These are phyloP conservation scores for Rhopalosiphum padi DNA, from an alignment of 1,140 invertebrate genomes.

Conservation along the genomic window DNA sequence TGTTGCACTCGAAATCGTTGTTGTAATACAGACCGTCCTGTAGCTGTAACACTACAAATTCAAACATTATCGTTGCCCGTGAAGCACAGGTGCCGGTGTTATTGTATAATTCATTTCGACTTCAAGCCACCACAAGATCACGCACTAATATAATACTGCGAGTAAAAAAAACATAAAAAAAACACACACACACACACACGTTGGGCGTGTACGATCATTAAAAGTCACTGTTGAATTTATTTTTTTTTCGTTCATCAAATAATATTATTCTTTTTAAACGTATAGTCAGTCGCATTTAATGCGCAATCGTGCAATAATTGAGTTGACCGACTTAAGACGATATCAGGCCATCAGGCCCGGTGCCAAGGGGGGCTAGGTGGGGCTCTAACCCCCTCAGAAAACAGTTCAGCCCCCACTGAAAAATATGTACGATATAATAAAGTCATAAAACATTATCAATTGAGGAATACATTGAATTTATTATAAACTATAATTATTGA, in stretches of 20 bases:
- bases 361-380: too few relatives aligned
- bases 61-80: not conserved
- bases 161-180: not conserved
- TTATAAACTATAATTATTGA: too few relatives aligned
- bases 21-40: not conserved
- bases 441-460: too few relatives aligned
- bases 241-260: not conserved
- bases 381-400: too few relatives aligned
- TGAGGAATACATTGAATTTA: too few relatives aligned
- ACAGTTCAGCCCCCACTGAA: too few relatives aligned
- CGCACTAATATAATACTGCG: not conserved
- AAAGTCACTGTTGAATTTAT: not conserved
- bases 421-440: too few relatives aligned
- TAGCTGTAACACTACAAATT: not conserved
- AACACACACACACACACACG: not conserved
- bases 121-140: not conserved
- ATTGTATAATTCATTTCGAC: not conserved
- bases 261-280: not conserved
- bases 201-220: not conserved
- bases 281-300: too few relatives aligned
- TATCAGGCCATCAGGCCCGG: too few relatives aligned
- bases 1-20: constrained; percentile 1
- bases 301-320: too few relatives aligned
- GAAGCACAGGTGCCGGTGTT: not conserved
- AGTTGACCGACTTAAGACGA: too few relatives aligned